A percentile compares a stretch with the other conserved stretches of the same genome.
Conservation (phyloP, 2,113 vertebrate genomes). For the Rhinolophus ferrumequinum region DNA sequence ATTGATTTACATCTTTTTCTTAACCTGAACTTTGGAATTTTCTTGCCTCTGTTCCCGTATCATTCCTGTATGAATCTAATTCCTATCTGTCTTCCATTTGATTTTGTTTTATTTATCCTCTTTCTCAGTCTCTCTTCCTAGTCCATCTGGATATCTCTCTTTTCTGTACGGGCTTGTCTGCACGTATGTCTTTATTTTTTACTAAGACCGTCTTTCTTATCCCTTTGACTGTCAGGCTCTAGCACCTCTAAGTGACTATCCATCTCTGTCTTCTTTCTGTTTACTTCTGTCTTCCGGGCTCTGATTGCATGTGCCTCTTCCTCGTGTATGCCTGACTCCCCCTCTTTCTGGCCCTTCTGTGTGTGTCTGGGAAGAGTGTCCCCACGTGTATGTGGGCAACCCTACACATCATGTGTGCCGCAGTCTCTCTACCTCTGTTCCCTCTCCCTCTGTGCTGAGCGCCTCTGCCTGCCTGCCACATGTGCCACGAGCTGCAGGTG, state of each 20-base stretch:
- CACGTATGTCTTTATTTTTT: neutral
- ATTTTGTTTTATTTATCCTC: neutral
- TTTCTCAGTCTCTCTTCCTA: neutral
- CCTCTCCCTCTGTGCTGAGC: neutral
- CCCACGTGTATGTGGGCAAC: constrained; percentile 5
- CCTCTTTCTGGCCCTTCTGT: neutral
- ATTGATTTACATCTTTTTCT: constrained; percentile 37
- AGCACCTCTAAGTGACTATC: constrained; percentile 45
- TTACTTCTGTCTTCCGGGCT: constrained; percentile 48
- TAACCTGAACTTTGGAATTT: neutral
- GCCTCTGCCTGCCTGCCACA: constrained; percentile 14
- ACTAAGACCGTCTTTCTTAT: neutral
- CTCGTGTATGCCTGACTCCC: neutral
- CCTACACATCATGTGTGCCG: neutral
- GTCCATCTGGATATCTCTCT: neutral
- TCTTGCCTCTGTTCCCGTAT: neutral
- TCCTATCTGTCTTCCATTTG: neutral
- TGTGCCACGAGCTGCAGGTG: constrained; percentile 53
- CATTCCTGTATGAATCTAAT: neutral
- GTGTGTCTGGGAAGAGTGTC: constrained; percentile 36
- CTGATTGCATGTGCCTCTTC: neutral
- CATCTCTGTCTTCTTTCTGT: constrained; percentile 32
- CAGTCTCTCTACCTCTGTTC: neutral
- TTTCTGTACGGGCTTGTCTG: neutral
- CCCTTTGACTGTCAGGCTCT: neutral